A percentile compares a stretch with the other conserved stretches of the same genome.
These are phyloP conservation scores for Fundulus diaphanus DNA, from an alignment of 2,797 vertebrate genomes.

Conservation along the genomic window DNA sequence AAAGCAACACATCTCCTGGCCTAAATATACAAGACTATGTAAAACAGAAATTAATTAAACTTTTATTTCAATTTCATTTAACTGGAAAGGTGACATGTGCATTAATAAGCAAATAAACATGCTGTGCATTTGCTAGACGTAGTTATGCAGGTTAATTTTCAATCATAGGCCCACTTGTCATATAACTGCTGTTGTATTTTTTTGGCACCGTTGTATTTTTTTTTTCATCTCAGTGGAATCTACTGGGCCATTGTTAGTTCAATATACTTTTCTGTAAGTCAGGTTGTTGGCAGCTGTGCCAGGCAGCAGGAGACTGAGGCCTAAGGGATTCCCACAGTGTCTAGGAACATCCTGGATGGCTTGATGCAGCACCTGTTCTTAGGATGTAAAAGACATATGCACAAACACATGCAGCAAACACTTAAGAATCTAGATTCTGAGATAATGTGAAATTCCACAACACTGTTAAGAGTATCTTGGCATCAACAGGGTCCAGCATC, in stretches of 20 bases:
- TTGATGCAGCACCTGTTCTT: conserved; percentile 64
- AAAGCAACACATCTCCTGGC: no score
- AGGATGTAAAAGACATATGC: conserved; percentile 48
- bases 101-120: background rate
- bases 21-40: no score
- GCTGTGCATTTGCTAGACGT: background rate
- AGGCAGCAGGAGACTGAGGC: conserved; percentile 46
- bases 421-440: conserved; percentile 18
- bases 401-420: conserved; percentile 22
- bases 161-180: background rate
- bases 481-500: background rate
- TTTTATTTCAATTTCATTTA: background rate
- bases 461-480: conserved; percentile 14
- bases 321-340: conserved; percentile 56
- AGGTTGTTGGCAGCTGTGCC: conserved; percentile 57
- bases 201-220: conserved; percentile 9
- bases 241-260: conserved; percentile 50
- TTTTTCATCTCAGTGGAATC: conserved; percentile 12
- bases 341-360: conserved; percentile 60
- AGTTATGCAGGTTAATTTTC: background rate
- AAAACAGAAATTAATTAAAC: background rate
- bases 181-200: conserved; percentile 2
- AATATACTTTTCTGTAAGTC: conserved; percentile 46
- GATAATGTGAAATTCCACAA: conserved; percentile 17
- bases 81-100: background rate